Percentiles rank a stretch among this genome's conserved stretches.
These are phyloP conservation scores for Crossocerus cetratus DNA, from an alignment of 2,888 invertebrate species.

Conservation along the genomic window DNA sequence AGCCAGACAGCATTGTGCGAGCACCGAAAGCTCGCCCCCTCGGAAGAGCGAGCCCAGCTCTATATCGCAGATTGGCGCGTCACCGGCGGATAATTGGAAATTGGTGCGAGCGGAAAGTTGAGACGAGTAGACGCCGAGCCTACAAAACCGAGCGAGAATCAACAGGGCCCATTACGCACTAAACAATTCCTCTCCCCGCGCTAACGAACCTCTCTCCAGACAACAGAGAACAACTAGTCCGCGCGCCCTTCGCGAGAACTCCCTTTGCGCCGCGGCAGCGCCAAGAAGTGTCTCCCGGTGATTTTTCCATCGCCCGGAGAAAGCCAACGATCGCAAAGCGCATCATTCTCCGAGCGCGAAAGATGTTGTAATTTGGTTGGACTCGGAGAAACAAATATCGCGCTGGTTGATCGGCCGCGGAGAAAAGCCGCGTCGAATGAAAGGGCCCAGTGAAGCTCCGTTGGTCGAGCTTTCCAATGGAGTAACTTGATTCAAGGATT, in stretches of 20 bases:
- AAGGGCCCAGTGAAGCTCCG: too few species aligned
- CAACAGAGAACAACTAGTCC: too few species aligned
- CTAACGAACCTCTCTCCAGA: constrained; percentile 48
- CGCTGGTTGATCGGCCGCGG: too few species aligned
- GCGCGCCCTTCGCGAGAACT: too few species aligned
- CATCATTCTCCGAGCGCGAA: constrained; percentile 22
- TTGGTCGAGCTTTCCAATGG: too few species aligned
- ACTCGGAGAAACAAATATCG: too few species aligned
- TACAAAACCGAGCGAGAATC: constrained; percentile 24
- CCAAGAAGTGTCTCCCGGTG: not conserved
- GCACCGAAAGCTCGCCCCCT: not conserved
- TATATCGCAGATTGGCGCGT: not conserved
- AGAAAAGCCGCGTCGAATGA: too few species aligned
- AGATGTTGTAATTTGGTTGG: too few species aligned
- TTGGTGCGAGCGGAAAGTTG: constrained; percentile 51
- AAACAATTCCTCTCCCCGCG: constrained; percentile 58
- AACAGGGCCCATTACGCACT: constrained; percentile 37
- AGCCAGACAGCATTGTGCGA: not conserved
- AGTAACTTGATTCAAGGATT: too few species aligned
- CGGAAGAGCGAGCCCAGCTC: not conserved
- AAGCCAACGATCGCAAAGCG: constrained; percentile 37
- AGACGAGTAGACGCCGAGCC: constrained; percentile 8
- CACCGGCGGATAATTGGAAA: constrained; percentile 43
- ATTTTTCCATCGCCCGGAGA: constrained; percentile 4
- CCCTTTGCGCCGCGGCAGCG: too few species aligned